phyloP scores from a whole-genome alignment of 2,113 vertebrate genomes.

The Leucopsar rothschildi region DNA sequence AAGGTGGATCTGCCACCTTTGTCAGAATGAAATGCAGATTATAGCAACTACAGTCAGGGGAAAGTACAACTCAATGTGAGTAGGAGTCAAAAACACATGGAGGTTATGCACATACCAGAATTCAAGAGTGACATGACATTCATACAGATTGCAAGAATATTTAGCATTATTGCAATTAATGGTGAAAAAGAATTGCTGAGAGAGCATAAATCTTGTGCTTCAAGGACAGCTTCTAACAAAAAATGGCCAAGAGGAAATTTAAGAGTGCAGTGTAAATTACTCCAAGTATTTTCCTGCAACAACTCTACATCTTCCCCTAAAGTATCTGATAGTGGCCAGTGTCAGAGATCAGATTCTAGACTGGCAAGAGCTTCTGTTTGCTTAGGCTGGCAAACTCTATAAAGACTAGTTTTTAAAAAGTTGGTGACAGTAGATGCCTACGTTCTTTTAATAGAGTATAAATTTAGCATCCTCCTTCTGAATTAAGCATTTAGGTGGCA shows the following conservation, averaged over 20 bases:
- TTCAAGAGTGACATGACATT: neutral
- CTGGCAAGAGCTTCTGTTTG: neutral
- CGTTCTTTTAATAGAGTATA: slow-evolving; percentile 49
- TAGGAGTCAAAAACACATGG: neutral
- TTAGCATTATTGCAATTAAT: neutral
- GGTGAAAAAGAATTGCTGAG: neutral
- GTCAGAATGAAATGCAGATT: neutral
- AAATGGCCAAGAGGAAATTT: neutral
- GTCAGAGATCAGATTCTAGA: neutral
- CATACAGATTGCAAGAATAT: neutral
- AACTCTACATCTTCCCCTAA: neutral
- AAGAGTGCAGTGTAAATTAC: neutral
- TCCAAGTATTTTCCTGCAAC: neutral
- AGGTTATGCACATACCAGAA: neutral
- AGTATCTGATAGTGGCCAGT: neutral
- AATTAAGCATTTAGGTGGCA: slow-evolving; percentile 47
- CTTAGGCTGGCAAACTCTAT: neutral
- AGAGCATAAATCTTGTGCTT: neutral
- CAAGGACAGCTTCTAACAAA: neutral
- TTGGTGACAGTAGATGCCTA: slow-evolving; percentile 12
- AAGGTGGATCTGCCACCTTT: neutral
- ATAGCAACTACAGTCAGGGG: neutral
- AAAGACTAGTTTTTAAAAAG: slow-evolving; percentile 24
- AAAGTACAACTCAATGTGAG: neutral
- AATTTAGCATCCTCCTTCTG: slow-evolving; percentile 63